Evolutionary conservation across 2,113 vertebrate genomes (phyloP).

Genomic region (Elachura formosa): DNA sequence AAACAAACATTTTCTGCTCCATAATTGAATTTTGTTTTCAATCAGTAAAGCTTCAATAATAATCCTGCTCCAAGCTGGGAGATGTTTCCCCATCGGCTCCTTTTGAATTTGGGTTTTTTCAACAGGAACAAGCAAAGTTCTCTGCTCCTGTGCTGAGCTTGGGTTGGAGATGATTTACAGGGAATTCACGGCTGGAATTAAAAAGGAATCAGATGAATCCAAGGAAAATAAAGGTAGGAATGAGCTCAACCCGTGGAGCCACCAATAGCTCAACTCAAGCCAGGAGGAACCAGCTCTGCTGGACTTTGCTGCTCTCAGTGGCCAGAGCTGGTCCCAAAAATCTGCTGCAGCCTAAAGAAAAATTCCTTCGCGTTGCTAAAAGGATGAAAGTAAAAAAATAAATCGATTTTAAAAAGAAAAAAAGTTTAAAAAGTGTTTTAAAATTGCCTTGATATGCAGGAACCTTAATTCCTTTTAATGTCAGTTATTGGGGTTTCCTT

Average conservation of each 20-base stretch:
- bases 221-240: constrained; percentile 49
- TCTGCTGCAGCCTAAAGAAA: background rate
- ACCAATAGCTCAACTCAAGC: background rate
- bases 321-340: background rate
- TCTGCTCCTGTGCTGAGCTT: background rate
- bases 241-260: constrained; percentile 53
- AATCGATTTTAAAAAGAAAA: no score
- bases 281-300: background rate
- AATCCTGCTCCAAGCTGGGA: background rate
- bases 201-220: background rate
- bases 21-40: background rate
- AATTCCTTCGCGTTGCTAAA: background rate
- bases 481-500: background rate
- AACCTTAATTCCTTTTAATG: background rate
- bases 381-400: background rate
- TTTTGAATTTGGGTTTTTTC: background rate
- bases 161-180: background rate
- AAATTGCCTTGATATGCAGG: background rate
- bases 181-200: background rate
- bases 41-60: background rate
- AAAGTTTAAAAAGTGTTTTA: no score
- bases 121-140: background rate
- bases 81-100: background rate
- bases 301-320: background rate
- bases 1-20: background rate